Evolutionary conservation across 2,888 invertebrate species (phyloP), one percentile per base, ranked within the genome.

Genomic region (Metalampra italica): DNA sequence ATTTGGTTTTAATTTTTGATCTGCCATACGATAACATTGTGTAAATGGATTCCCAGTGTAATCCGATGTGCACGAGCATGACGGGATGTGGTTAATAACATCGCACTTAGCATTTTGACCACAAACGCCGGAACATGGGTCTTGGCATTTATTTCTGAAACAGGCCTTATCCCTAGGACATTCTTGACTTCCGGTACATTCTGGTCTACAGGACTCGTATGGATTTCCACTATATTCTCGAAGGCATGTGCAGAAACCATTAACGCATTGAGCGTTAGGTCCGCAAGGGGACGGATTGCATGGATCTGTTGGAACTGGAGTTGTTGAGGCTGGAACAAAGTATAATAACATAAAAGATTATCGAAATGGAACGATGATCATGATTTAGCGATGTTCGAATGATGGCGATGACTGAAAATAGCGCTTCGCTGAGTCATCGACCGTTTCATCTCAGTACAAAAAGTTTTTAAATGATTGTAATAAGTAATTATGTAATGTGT

Each of bases 51-150:
- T 93, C 48, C 95, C 96, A 22, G 93, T 93, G 66, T 91, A 93
- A 52, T 93, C 93, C 40, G 82, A 65, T 55, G 91, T 91, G 66
- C 95, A 95, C 44, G 91, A 91, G 65, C 93, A 93, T 3, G 93
- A 92, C 7, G 95, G 94, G 60, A 93, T 92, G 66, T 95, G 95
- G 67, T 94, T 94, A 32, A 93, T 90, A 9, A 94, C 94, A 54
- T 92, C 91, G 68, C 95, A 95, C 65, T 93, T 90, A 9, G 95
- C 93, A 72, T 93, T 93, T 62, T 91, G 90, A 9, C 94, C 95
- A 76, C 95, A 95, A 5, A 92, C 92, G 51, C 93, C 94, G 11
- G 93, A 92, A 64, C 95, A 95, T 22, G 94, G 94, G 78, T 95
- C 93, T 9, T 90, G 78, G 66, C 95, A 95, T 80, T 93, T 94